Conservation (phyloP, 2,888 invertebrate species). For the Mythimna pallens region DNA sequence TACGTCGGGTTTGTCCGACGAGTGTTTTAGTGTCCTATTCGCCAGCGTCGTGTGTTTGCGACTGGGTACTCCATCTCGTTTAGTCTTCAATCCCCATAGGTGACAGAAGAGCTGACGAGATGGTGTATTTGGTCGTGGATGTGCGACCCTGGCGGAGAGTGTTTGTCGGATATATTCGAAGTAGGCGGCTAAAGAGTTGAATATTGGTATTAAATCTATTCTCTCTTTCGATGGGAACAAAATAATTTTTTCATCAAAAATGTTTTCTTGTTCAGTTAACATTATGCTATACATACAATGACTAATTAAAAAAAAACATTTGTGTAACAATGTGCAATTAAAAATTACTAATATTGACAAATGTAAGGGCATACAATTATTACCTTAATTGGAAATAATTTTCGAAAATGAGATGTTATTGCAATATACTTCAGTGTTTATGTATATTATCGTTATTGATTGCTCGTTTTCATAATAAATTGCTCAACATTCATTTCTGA, state of each 20-base stretch:
- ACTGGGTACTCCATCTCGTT: no score
- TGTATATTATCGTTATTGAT: slow-evolving; percentile 36
- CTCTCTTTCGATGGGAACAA: neutral
- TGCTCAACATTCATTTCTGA: slow-evolving; percentile 37
- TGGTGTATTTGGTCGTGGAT: no score
- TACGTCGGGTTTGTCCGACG: no score
- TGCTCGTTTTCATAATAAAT: slow-evolving; percentile 34
- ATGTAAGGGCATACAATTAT: neutral
- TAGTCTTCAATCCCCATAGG: no score
- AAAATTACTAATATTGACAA: slow-evolving; percentile 8
- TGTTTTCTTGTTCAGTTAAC: neutral
- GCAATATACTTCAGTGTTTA: slow-evolving; percentile 33
- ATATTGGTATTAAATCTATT: no score
- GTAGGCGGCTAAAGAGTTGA: no score
- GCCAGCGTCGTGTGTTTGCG: no score
- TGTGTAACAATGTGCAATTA: neutral
- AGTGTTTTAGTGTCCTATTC: no score
- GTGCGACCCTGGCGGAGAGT: no score
- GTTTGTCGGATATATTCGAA: no score
- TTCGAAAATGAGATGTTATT: slow-evolving; percentile 4
- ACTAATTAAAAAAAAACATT: neutral
- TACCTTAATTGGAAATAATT: neutral
- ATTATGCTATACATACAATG: no score
- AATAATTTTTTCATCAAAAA: neutral
- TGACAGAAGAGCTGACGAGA: no score